These are phyloP conservation scores for Drosophila falleni DNA, from an alignment of 2,888 invertebrate species.

Conservation along the genomic window DNA sequence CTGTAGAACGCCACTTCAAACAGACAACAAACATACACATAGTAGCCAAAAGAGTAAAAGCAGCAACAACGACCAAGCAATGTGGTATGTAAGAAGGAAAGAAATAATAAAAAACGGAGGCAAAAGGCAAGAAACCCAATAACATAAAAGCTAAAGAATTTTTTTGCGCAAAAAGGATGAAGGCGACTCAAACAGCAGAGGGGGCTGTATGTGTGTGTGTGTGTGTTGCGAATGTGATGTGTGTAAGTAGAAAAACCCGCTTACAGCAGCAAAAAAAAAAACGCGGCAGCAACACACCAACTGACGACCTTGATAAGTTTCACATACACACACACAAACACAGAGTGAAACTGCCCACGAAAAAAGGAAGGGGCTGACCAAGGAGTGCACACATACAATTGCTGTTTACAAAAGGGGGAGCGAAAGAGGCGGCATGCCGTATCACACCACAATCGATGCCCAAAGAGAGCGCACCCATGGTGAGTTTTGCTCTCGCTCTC, in stretches of 20 bases:
- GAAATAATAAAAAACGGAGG: slow-evolving; percentile 24
- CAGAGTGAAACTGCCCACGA: slow-evolving; percentile 51
- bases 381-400: slow-evolving; percentile 41
- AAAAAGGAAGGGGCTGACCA: slow-evolving; percentile 60
- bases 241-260: slow-evolving; percentile 79
- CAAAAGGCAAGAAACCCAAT: slow-evolving; percentile 75
- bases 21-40: slow-evolving; percentile 35
- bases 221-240: slow-evolving; percentile 25
- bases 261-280: slow-evolving; percentile 73
- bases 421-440: slow-evolving; percentile 22
- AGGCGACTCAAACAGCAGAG: slow-evolving; percentile 53
- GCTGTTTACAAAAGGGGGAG: slow-evolving; percentile 36
- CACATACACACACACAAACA: slow-evolving; percentile 46
- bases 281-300: slow-evolving; percentile 71
- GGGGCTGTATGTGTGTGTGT: slow-evolving; percentile 23
- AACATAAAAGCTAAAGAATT: slow-evolving; percentile 81
- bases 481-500: slow-evolving; percentile 44
- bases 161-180: slow-evolving; percentile 74
- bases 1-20: slow-evolving; percentile 31
- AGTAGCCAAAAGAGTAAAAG: slow-evolving; percentile 25
- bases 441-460: slow-evolving; percentile 64
- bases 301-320: slow-evolving; percentile 84
- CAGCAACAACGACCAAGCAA: slow-evolving; percentile 26
- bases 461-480: slow-evolving; percentile 48
- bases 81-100: slow-evolving; percentile 23